A percentile compares a stretch with the other conserved stretches of the same genome.
Conservation (phyloP, 2,113 vertebrate genomes). For the Guaruba guarouba region DNA sequence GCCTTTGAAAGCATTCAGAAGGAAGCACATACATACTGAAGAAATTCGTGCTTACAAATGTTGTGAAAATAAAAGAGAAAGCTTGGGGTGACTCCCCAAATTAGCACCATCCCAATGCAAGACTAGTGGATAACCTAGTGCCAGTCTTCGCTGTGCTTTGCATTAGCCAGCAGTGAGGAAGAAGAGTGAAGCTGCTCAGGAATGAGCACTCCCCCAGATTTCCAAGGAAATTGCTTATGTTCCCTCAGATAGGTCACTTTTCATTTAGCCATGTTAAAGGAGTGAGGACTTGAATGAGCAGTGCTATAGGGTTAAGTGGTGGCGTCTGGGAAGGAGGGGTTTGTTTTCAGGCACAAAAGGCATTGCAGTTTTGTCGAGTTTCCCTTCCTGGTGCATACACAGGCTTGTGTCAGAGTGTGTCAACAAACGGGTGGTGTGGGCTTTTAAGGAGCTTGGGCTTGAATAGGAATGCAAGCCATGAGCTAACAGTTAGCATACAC, state of each 20-base stretch:
- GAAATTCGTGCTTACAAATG: background rate
- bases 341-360: background rate
- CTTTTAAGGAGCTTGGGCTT: background rate
- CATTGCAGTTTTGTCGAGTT: background rate
- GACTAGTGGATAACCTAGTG: background rate
- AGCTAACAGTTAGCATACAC: accelerated
- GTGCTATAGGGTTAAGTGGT: background rate
- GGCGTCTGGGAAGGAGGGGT: background rate
- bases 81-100: background rate
- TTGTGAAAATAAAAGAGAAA: background rate
- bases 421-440: background rate
- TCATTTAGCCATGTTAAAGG: background rate
- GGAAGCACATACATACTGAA: background rate
- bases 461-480: background rate
- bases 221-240: background rate
- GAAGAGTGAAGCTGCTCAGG: background rate
- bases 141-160: background rate
- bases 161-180: background rate
- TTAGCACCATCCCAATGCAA: background rate
- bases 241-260: background rate
- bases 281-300: background rate
- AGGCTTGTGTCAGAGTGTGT: background rate
- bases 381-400: background rate
- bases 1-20: background rate
- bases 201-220: background rate